These are phyloP conservation scores for Nephrotoma guestfalica DNA, from an alignment of 2,888 invertebrate species.

Conservation along the genomic window DNA sequence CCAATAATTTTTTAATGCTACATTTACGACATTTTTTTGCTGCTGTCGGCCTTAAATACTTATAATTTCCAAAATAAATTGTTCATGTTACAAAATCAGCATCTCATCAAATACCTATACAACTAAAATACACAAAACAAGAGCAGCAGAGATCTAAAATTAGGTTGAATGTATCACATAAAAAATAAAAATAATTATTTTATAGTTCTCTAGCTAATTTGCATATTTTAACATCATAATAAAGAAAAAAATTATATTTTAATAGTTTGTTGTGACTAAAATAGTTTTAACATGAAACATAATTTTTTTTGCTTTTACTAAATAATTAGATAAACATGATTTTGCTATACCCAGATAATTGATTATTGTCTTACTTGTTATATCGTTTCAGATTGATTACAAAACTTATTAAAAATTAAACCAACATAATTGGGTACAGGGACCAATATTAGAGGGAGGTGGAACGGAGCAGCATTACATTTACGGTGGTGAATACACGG, in stretches of 20 bases:
- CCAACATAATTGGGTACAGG: background rate
- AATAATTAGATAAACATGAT: no score
- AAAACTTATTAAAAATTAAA: background rate
- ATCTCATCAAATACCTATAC: background rate
- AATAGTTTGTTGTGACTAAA: background rate
- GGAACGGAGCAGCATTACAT: background rate
- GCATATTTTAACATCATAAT: background rate
- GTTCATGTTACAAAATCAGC: background rate
- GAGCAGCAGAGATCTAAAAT: background rate
- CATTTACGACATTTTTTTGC: background rate
- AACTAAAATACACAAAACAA: background rate
- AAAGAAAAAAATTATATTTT: background rate
- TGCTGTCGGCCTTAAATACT: background rate
- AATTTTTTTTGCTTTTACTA: background rate
- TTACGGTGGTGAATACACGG: slow-evolving; percentile 14
- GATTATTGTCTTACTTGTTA: background rate
- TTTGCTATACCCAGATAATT: background rate
- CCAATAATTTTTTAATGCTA: background rate
- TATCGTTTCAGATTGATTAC: background rate
- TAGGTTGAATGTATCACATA: background rate
- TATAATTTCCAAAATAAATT: background rate
- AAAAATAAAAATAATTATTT: background rate
- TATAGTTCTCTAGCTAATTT: background rate
- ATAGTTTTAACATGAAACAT: background rate
- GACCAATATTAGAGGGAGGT: background rate